These are phyloP conservation scores for Drosophila malerkotliana DNA, from an alignment of 1,140 invertebrate species.

Conservation along the genomic window DNA sequence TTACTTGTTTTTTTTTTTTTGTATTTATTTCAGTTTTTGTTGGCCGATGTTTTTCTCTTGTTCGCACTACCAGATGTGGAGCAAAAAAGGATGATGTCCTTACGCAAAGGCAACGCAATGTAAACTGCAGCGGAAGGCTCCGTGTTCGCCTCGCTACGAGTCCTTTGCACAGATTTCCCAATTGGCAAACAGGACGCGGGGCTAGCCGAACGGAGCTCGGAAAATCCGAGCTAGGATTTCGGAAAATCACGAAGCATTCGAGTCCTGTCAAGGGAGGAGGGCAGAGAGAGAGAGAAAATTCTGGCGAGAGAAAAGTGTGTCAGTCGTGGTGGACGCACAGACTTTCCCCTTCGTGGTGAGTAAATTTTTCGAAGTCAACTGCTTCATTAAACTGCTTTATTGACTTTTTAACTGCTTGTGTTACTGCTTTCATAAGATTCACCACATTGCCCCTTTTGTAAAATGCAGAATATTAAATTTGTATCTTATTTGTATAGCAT, in stretches of 20 bases:
- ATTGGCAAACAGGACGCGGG: constrained; percentile 20
- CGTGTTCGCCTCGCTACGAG: constrained; percentile 28
- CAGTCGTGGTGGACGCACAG: not conserved
- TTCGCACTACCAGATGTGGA: constrained; percentile 3
- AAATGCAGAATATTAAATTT: too few species aligned
- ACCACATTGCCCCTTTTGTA: not conserved
- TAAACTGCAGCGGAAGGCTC: constrained; percentile 57
- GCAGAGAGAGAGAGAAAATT: not conserved
- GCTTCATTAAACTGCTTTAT: not conserved
- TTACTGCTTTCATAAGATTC: not conserved
- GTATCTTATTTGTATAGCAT: too few species aligned
- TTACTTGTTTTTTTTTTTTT: constrained; percentile 31
- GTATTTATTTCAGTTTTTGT: constrained; percentile 4
- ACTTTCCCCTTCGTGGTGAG: not conserved
- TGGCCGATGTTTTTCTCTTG: not conserved
- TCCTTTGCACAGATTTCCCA: constrained; percentile 55
- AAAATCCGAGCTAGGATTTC: constrained; percentile 11
- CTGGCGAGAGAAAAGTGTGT: not conserved
- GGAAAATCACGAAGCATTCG: constrained; percentile 21
- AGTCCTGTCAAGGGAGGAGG: not conserved
- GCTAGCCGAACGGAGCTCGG: constrained; percentile 13
- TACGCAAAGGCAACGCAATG: constrained; percentile 73
- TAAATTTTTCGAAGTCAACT: not conserved
- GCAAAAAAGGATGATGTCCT: constrained; percentile 44
- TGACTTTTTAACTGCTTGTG: too few species aligned